Evolutionary conservation across 2,888 invertebrate genomes (phyloP).

Genomic region (Apodemia arnacis): DNA sequence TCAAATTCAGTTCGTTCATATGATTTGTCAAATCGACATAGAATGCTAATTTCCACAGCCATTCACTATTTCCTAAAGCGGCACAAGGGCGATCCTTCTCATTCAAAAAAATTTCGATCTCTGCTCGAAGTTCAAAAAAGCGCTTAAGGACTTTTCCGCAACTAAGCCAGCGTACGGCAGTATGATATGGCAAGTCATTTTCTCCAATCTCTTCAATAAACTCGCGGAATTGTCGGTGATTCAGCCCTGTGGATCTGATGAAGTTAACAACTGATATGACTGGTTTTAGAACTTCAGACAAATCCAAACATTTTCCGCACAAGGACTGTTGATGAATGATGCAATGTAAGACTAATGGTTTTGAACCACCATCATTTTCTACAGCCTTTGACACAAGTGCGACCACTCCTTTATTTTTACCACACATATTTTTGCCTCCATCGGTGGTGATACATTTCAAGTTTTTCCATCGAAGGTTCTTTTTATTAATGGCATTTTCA

Average conservation of each 20-base stretch:
- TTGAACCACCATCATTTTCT: too few species aligned
- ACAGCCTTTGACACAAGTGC: too few species aligned
- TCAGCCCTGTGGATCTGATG: background rate
- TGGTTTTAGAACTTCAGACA: too few species aligned
- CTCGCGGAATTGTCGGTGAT: slow-evolving; percentile 36
- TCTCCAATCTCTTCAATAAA: slow-evolving; percentile 49
- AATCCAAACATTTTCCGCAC: too few species aligned
- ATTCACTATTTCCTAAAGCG: slow-evolving; percentile 33
- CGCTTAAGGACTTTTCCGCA: slow-evolving; percentile 41
- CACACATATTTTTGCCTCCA: too few species aligned
- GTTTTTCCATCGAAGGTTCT: too few species aligned
- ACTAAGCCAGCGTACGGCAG: slow-evolving; percentile 39
- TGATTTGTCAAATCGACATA: background rate
- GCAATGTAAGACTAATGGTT: too few species aligned
- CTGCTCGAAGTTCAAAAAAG: slow-evolving; percentile 44
- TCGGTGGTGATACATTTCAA: too few species aligned
- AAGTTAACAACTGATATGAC: too few species aligned
- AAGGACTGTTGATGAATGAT: too few species aligned
- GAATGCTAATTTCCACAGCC: slow-evolving; percentile 39
- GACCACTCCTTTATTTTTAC: too few species aligned
- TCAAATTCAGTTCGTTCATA: slow-evolving; percentile 24
- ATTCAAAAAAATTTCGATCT: slow-evolving; percentile 35
- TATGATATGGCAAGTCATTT: slow-evolving; percentile 26
- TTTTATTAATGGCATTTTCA: too few species aligned
- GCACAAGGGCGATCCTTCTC: slow-evolving; percentile 36